These are phyloP conservation scores for Phrynocephalus versicolor DNA, from an alignment of 2,113 vertebrate genomes.

Conservation along the genomic window DNA sequence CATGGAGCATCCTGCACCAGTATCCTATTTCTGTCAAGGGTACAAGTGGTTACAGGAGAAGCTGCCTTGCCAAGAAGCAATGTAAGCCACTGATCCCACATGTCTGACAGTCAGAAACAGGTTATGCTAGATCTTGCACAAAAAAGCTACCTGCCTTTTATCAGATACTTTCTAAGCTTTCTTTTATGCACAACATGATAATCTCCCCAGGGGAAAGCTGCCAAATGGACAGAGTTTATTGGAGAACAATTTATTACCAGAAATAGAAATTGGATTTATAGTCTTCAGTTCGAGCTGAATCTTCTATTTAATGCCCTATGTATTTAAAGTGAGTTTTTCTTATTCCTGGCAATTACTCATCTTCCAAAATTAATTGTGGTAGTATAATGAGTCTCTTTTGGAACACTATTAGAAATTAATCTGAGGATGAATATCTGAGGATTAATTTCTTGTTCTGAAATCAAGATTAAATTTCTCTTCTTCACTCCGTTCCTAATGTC, in stretches of 20 bases:
- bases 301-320: slow-evolving; percentile 45
- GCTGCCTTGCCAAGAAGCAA: background rate
- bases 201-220: slow-evolving; percentile 35
- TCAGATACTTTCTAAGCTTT: background rate
- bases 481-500: background rate
- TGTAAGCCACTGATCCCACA: background rate
- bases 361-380: slow-evolving; percentile 40
- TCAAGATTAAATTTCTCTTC: slow-evolving; percentile 6
- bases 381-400: slow-evolving; percentile 44
- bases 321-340: slow-evolving; percentile 28
- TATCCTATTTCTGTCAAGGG: background rate
- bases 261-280: background rate
- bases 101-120: background rate
- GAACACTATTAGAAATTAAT: slow-evolving; percentile 45
- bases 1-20: background rate
- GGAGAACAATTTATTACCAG: slow-evolving; percentile 14
- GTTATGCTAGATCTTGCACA: background rate
- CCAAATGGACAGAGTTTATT: slow-evolving; percentile 34
- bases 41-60: background rate
- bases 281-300: slow-evolving; percentile 50
- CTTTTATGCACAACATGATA: background rate
- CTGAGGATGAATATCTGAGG: slow-evolving; percentile 49
- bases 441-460: slow-evolving; percentile 41
- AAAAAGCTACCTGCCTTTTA: background rate
- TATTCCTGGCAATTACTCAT: slow-evolving; percentile 34